Conservation (phyloP, 2,797 vertebrate genomes). For the Pseudopleuronectes americanus region DNA sequence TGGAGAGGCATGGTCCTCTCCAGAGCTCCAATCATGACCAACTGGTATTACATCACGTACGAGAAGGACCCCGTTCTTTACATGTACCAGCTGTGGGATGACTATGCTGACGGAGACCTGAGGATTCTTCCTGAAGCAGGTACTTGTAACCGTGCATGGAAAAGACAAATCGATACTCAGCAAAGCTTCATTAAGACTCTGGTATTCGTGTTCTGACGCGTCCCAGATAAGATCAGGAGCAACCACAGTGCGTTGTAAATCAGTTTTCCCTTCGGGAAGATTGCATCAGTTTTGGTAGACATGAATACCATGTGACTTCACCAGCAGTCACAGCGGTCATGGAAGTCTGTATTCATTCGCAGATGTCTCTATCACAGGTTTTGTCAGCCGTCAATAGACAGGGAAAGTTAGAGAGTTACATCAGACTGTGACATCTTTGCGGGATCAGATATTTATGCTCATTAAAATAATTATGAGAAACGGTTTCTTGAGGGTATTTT, state of each 20-base stretch:
- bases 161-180: slow-evolving; percentile 17
- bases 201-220: not conserved
- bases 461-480: too few relatives aligned
- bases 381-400: not conserved
- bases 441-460: too few relatives aligned
- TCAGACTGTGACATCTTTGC: too few relatives aligned
- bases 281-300: not conserved
- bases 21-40: slow-evolving; percentile 87
- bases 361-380: not conserved
- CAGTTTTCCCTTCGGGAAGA: not conserved
- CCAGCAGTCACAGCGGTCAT: not conserved
- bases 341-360: not conserved
- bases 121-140: slow-evolving; percentile 89
- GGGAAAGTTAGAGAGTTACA: not conserved
- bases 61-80: slow-evolving; percentile 90
- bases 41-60: slow-evolving; percentile 91
- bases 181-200: slow-evolving; percentile 2
- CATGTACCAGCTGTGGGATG: slow-evolving; percentile 91
- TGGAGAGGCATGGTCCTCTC: slow-evolving; percentile 89
- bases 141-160: slow-evolving; percentile 43
- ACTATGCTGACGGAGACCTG: slow-evolving; percentile 87
- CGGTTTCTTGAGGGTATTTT: too few relatives aligned
- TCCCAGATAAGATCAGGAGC: slow-evolving; percentile 2
- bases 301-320: slow-evolving; percentile 37
- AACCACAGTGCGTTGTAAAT: not conserved